Evolutionary conservation across 2,888 invertebrate species (phyloP).

Genomic region (Nycteola revayana): DNA sequence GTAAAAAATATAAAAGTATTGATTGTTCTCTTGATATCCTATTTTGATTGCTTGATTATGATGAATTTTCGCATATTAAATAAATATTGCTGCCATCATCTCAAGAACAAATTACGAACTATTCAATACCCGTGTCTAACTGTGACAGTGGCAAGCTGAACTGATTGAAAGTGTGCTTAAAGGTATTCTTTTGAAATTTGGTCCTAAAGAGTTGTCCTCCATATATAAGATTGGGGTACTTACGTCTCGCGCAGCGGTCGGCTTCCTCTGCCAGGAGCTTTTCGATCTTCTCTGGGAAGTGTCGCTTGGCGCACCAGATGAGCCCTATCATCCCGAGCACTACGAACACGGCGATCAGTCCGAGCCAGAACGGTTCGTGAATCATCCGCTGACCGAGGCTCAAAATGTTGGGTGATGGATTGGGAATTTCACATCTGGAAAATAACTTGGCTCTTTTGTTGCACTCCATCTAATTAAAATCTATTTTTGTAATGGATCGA

Average conservation of each 20-base stretch:
- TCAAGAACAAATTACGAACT: not conserved
- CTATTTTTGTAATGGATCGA: no score
- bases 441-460: constrained; percentile 53
- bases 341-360: constrained; percentile 91
- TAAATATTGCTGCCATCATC: no score
- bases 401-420: constrained; percentile 73
- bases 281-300: constrained; percentile 93
- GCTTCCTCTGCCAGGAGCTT: constrained; percentile 91
- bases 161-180: constrained; percentile 37
- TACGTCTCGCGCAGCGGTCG: constrained; percentile 86
- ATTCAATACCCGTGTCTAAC: constrained; percentile 20
- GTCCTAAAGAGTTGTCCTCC: constrained; percentile 64
- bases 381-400: constrained; percentile 89
- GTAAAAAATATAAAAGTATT: no score
- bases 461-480: no score
- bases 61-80: no score
- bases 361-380: constrained; percentile 94
- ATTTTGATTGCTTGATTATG: no score
- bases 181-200: constrained; percentile 33
- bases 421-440: constrained; percentile 86
- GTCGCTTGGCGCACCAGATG: constrained; percentile 92
- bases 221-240: constrained; percentile 44
- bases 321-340: constrained; percentile 90
- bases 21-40: no score
- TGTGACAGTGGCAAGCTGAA: constrained; percentile 43